These are phyloP conservation scores for Ancistrus triradiatus DNA, from an alignment of 2,113 vertebrate genomes.

Conservation along the genomic window DNA sequence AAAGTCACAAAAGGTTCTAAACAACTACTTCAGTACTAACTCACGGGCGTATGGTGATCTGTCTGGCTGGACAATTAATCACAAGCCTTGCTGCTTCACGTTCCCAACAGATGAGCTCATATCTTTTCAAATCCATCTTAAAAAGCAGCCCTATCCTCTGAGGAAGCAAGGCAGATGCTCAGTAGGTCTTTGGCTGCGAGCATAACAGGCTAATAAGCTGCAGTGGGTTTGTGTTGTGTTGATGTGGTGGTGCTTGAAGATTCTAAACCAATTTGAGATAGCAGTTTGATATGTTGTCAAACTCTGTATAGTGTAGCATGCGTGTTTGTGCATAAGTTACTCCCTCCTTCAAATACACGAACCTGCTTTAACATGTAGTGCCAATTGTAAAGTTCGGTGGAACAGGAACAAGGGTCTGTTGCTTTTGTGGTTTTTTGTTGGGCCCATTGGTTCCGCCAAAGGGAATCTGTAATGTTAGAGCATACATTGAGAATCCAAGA, in stretches of 20 bases:
- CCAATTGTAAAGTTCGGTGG: too few relatives aligned
- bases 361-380: too few relatives aligned
- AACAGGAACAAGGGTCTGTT: too few relatives aligned
- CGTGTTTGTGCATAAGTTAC: too few relatives aligned
- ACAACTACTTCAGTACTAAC: slow-evolving; percentile 21
- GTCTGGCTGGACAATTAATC: slow-evolving; percentile 37
- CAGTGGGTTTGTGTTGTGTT: slow-evolving; percentile 11
- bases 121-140: slow-evolving; percentile 47
- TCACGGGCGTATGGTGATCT: slow-evolving; percentile 19
- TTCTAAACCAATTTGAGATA: slow-evolving; percentile 42
- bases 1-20: slow-evolving; percentile 23
- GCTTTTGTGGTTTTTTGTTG: too few relatives aligned
- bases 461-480: too few relatives aligned
- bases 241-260: slow-evolving; percentile 21
- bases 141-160: slow-evolving; percentile 42
- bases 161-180: slow-evolving; percentile 36
- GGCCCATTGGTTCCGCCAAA: too few relatives aligned
- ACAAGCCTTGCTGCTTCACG: slow-evolving; percentile 31
- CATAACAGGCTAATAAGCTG: slow-evolving; percentile 38
- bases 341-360: too few relatives aligned
- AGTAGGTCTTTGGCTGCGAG: slow-evolving; percentile 29
- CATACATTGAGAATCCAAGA: too few relatives aligned
- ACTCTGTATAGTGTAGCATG: too few relatives aligned
- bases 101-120: slow-evolving; percentile 39
- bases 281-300: slow-evolving; percentile 40